Percentiles rank a stretch among this genome's conserved stretches.
These are phyloP conservation scores for Rhingia campestris DNA, from an alignment of 2,888 invertebrate species.

Conservation along the genomic window DNA sequence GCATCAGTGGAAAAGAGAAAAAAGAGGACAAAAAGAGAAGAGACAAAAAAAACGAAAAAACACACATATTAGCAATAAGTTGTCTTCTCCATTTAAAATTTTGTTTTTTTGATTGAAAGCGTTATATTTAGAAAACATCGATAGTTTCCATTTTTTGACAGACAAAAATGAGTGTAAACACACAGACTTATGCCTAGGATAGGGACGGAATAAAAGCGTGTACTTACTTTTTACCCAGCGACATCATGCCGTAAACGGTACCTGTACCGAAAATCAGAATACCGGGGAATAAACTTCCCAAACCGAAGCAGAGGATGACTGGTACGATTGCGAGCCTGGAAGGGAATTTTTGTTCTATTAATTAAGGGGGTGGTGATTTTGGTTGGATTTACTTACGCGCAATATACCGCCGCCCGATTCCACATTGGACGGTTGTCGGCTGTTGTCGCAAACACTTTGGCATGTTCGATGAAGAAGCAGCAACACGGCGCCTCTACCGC, in stretches of 20 bases:
- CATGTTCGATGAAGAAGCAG: conserved; percentile 97
- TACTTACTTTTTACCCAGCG: conserved; percentile 96
- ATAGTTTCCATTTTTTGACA: conserved; percentile 52
- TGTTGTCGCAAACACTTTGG: conserved; percentile 92
- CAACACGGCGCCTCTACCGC: conserved; percentile 98
- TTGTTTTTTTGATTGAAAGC: conserved; percentile 39
- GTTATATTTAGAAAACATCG: conserved; percentile 36
- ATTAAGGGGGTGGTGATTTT: conserved; percentile 1
- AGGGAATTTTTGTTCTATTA: conserved; percentile 37
- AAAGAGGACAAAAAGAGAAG: conserved; percentile 76
- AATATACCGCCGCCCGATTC: conserved; percentile 93
- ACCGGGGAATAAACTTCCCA: conserved; percentile 92
- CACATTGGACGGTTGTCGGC: conserved; percentile 93
- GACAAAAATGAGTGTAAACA: conserved; percentile 61
- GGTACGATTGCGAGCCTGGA: conserved; percentile 91
- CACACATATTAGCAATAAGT: conserved; percentile 71
- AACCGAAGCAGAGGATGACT: conserved; percentile 89
- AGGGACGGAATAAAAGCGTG: not conserved
- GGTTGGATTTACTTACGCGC: conserved; percentile 87
- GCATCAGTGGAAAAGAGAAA: conserved; percentile 68
- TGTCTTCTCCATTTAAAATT: conserved; percentile 55
- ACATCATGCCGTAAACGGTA: conserved; percentile 96
- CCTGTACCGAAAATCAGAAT: conserved; percentile 95
- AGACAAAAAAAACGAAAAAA: conserved; percentile 71
- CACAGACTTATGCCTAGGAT: conserved; percentile 10